Percentiles rank a stretch among this genome's conserved stretches.
Conservation (phyloP, 2,113 vertebrate species). For the Petrocephalus zakoni region DNA sequence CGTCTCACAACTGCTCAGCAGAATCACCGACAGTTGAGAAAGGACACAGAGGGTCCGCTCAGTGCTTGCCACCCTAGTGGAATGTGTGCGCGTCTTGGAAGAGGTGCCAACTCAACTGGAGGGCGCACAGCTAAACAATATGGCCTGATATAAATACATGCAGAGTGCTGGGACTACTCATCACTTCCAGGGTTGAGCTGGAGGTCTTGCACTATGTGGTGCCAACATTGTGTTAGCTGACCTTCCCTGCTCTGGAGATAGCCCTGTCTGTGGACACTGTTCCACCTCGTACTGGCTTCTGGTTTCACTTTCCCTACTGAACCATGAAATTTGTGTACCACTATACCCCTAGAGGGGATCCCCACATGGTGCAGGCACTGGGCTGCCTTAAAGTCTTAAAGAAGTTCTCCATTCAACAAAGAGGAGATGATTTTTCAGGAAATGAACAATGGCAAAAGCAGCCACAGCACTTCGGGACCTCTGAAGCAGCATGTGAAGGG, state of each 20-base stretch:
- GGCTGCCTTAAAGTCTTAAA: background rate
- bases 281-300: background rate
- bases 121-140: background rate
- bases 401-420: too few species aligned
- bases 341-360: background rate
- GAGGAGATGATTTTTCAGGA: background rate
- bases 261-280: background rate
- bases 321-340: background rate
- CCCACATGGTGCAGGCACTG: background rate
- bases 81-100: background rate
- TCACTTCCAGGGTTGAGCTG: background rate
- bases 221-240: background rate
- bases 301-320: background rate
- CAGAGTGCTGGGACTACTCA: background rate
- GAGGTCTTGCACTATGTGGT: conserved; percentile 1
- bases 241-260: background rate
- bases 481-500: background rate
- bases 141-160: conserved; percentile 2
- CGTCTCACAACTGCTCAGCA: background rate
- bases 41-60: background rate
- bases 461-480: background rate
- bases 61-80: background rate
- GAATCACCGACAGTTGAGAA: background rate
- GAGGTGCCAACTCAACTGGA: background rate
- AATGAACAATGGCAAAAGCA: background rate